Conservation (phyloP, 2,113 vertebrate genomes). For the Channa argus region DNA sequence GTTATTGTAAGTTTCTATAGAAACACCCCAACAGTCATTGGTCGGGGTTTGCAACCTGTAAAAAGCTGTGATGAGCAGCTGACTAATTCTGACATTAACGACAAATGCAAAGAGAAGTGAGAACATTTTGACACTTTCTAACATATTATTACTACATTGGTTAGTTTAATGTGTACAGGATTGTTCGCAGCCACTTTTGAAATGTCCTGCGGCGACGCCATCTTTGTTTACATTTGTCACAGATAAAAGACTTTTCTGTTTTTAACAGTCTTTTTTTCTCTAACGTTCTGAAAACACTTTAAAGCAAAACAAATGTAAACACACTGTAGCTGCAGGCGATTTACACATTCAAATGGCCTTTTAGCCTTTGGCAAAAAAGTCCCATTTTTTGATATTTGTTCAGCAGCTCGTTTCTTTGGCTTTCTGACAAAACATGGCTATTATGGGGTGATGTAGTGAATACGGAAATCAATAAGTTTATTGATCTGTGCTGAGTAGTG, state of each 20-base stretch:
- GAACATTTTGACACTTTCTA: neutral
- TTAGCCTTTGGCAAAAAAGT: too few species aligned
- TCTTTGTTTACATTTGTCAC: conserved; percentile 38
- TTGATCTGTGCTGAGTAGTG: neutral
- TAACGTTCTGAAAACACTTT: neutral
- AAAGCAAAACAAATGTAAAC: neutral
- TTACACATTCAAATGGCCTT: neutral
- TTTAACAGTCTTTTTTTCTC: neutral
- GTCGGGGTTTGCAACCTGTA: neutral
- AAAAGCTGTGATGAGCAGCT: neutral
- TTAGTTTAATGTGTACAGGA: neutral
- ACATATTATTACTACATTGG: neutral
- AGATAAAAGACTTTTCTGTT: neutral
- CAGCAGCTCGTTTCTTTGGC: too few species aligned
- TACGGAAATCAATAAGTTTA: neutral
- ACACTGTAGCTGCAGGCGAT: too few species aligned
- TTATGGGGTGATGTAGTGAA: neutral
- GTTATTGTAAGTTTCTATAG: neutral
- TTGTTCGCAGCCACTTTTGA: neutral
- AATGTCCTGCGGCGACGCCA: neutral
- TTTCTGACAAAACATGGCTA: neutral
- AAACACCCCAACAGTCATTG: neutral
- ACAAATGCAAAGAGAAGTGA: neutral
- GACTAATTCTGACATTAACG: neutral
- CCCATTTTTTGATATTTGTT: too few species aligned